These are phyloP conservation scores for Cepaea hortensis DNA, from an alignment of 2,888 invertebrate species.

Conservation along the genomic window DNA sequence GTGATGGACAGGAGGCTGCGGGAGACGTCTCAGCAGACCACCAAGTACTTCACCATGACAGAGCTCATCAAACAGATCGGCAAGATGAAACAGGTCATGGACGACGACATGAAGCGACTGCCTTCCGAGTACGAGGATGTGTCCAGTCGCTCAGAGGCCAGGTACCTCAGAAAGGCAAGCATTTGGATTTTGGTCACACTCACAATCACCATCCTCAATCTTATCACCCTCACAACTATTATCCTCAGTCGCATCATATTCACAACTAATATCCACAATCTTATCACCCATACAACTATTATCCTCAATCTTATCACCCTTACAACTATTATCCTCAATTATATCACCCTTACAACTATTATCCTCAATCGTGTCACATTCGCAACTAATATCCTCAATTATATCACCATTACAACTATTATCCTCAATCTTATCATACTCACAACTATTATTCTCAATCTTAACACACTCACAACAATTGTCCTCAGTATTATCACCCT, in stretches of 20 bases:
- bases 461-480: too few species aligned
- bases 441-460: too few species aligned
- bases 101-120: constrained; percentile 37
- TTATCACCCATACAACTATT: background rate
- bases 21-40: background rate
- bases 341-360: too few species aligned
- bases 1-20: background rate
- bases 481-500: too few species aligned
- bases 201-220: background rate
- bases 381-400: too few species aligned
- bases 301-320: background rate
- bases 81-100: constrained; percentile 37
- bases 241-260: background rate
- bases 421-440: too few species aligned
- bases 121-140: constrained; percentile 41
- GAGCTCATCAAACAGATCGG: constrained; percentile 28
- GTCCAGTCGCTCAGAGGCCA: background rate
- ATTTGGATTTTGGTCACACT: background rate
- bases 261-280: background rate
- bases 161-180: constrained; percentile 21
- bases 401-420: too few species aligned
- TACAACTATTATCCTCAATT: too few species aligned
- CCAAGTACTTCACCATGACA: constrained; percentile 23
- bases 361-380: too few species aligned
- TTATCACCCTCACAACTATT: background rate